A percentile compares a stretch with the other conserved stretches of the same genome.
These are phyloP conservation scores for Catharus fuscescens DNA, from an alignment of 2,113 vertebrate genomes.

Conservation along the genomic window DNA sequence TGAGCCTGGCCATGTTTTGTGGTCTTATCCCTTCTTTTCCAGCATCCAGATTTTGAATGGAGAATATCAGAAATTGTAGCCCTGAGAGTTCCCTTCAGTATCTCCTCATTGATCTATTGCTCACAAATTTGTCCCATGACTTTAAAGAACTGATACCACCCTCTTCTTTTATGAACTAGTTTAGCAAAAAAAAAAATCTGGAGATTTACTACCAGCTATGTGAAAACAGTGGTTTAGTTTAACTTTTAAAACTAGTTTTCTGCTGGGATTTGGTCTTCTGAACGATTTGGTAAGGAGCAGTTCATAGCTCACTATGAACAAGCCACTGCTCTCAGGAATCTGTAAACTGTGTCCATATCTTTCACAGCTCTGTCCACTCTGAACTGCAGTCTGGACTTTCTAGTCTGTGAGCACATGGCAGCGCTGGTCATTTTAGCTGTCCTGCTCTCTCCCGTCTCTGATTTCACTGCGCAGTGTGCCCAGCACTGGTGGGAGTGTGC, in stretches of 20 bases:
- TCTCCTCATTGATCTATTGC: neutral
- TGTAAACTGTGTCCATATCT: rapidly evolving
- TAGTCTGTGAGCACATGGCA: rapidly evolving
- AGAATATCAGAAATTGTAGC: neutral
- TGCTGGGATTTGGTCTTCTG: neutral
- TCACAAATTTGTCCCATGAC: neutral
- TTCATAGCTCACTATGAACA: neutral
- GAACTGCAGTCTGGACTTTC: neutral
- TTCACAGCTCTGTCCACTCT: neutral
- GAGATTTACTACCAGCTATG: neutral
- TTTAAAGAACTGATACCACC: neutral
- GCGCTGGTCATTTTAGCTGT: neutral
- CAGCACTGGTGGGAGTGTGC: neutral
- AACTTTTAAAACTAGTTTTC: neutral
- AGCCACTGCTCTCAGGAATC: neutral
- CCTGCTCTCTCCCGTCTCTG: neutral
- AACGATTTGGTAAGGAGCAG: neutral
- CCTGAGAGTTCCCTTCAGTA: neutral
- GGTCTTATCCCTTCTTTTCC: neutral
- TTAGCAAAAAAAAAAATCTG: neutral
- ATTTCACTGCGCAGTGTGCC: neutral
- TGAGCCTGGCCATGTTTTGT: neutral
- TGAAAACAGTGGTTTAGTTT: neutral
- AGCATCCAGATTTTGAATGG: neutral
- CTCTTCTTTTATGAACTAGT: neutral